Percentiles rank a stretch among this genome's conserved stretches.
These are phyloP conservation scores for Thymelicus lineola DNA, from an alignment of 2,888 invertebrate species.

Conservation along the genomic window DNA sequence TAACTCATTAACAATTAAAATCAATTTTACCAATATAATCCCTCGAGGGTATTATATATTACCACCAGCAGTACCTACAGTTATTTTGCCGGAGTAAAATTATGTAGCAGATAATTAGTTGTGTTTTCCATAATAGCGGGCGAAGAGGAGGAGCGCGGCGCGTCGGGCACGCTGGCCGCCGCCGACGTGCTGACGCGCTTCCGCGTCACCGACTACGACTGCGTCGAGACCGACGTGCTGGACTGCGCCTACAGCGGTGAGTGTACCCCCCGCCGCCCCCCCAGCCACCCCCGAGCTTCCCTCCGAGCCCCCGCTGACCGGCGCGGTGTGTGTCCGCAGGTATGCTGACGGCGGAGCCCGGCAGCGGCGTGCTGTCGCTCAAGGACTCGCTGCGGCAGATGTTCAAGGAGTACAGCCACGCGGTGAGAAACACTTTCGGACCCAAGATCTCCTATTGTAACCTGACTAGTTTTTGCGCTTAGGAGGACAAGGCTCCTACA, in stretches of 20 bases:
- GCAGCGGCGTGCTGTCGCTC: slow-evolving; percentile 58
- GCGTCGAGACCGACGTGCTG: slow-evolving; percentile 73
- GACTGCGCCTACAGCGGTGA: slow-evolving; percentile 69
- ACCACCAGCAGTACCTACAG: no score
- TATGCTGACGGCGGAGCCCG: slow-evolving; percentile 59
- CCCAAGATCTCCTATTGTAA: no score
- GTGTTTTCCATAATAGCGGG: slow-evolving; percentile 38
- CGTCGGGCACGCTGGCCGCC: slow-evolving; percentile 64
- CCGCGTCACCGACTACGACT: slow-evolving; percentile 68
- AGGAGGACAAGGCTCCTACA: no score
- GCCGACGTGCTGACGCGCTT: slow-evolving; percentile 71
- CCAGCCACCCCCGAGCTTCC: neutral
- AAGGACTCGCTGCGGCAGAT: slow-evolving; percentile 60
- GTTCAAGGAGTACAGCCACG: slow-evolving; percentile 68
- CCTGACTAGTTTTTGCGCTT: no score
- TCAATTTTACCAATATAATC: no score
- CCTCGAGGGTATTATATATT: no score
- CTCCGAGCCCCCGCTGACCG: neutral
- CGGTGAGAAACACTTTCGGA: slow-evolving; percentile 55
- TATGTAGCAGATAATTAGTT: no score
- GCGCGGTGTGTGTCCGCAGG: slow-evolving; percentile 50
- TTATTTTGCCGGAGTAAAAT: no score
- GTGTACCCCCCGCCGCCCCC: slow-evolving; percentile 30
- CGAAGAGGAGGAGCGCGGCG: slow-evolving; percentile 55
- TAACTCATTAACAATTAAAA: no score